Evolutionary conservation across 2,113 vertebrate species (phyloP).

Genomic region (Planiliza haematocheilus): DNA sequence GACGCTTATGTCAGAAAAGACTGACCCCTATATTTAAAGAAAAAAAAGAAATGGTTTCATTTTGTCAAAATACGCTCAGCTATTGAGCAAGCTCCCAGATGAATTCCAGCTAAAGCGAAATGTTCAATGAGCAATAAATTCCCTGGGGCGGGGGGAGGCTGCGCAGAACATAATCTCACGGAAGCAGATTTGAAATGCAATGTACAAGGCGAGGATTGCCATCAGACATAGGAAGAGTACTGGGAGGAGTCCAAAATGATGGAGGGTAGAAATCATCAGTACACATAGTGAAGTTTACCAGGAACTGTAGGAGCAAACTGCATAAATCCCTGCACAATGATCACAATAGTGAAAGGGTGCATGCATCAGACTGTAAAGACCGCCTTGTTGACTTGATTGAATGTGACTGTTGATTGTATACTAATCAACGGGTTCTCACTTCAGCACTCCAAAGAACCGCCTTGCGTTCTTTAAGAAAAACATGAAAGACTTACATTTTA

Average conservation of each 20-base stretch:
- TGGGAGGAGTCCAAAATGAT: background rate
- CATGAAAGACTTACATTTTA: background rate
- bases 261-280: conserved; percentile 19
- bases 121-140: conserved; percentile 29
- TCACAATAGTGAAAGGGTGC: background rate
- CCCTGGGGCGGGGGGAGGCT: background rate
- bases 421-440: conserved; percentile 31
- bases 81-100: conserved; percentile 12
- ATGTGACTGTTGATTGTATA: conserved; percentile 37
- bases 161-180: conserved; percentile 2
- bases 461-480: background rate
- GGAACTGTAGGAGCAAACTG: background rate
- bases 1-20: background rate
- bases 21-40: background rate
- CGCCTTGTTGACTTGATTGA: conserved; percentile 18
- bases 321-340: background rate
- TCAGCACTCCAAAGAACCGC: background rate
- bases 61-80: background rate
- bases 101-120: conserved; percentile 8
- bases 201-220: background rate
- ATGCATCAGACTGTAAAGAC: background rate
- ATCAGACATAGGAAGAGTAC: conserved; percentile 6
- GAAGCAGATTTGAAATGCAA: conserved; percentile 10
- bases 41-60: conserved; percentile 16
- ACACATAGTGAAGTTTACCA: background rate